Percentiles rank a stretch among this genome's conserved stretches.
Conservation (phyloP, 2,113 vertebrate species). For the Oncorhynchus tshawytscha region DNA sequence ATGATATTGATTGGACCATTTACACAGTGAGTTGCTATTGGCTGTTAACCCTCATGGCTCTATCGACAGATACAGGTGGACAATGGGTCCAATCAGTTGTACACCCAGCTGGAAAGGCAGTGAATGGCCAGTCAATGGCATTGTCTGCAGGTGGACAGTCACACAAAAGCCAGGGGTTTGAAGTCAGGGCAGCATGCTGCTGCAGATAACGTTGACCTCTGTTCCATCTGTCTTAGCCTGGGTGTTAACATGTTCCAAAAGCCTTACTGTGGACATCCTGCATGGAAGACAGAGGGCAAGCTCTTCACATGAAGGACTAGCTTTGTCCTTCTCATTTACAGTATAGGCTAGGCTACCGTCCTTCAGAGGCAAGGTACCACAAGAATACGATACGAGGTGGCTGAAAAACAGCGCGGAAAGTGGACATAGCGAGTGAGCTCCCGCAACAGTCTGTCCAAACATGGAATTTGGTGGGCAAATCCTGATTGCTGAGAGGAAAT, state of each 20-base stretch:
- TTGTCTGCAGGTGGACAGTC: conserved; percentile 35
- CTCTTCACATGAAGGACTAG: background rate
- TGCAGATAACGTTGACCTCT: conserved; percentile 58
- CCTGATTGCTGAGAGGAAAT: conserved; percentile 30
- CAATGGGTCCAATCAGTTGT: background rate
- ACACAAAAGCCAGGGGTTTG: conserved; percentile 29
- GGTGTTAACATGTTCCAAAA: conserved; percentile 11
- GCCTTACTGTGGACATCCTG: conserved; percentile 16
- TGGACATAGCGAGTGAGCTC: conserved; percentile 31
- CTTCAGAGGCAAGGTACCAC: conserved; percentile 29
- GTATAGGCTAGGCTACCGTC: background rate
- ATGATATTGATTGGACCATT: background rate
- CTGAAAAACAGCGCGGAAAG: conserved; percentile 31
- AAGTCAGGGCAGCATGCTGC: conserved; percentile 29
- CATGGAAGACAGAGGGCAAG: conserved; percentile 9
- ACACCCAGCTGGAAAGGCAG: background rate
- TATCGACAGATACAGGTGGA: background rate
- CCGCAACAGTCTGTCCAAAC: conserved; percentile 56
- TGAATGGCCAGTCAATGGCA: background rate
- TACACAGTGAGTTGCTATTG: background rate
- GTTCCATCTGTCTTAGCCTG: conserved; percentile 16
- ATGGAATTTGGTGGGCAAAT: conserved; percentile 38
- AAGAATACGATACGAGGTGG: conserved; percentile 6
- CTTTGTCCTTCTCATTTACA: conserved; percentile 29
- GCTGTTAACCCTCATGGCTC: no score